Evolutionary conservation across 1,140 invertebrate genomes (phyloP), one percentile per base, ranked within the genome.

Genomic region (Magallana ariakensis): DNA sequence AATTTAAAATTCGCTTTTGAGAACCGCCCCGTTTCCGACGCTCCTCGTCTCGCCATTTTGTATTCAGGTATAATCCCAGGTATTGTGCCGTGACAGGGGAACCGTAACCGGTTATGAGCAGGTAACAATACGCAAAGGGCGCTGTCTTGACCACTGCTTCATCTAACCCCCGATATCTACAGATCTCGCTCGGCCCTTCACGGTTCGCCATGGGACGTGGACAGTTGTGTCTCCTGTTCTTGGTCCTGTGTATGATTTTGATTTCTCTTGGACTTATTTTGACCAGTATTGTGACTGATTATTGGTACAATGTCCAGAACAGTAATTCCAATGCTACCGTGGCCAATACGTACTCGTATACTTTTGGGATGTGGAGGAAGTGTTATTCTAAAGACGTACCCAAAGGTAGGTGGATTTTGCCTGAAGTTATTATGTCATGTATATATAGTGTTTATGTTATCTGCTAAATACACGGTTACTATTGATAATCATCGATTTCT

Each of bases 331-430:
- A 89, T 66, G 33, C 55, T 26, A 89, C 87, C 10, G 53, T 88
- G 10, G 66, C 84, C 26, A 70, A 85, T 57, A 11, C 57, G 26
- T 91, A 85, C 85, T 89, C 89, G 10, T 91, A 89, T 56, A 22
- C 86, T 82, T 90, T 87, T 66, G 90, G 90, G n/a, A 87, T 91
- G 83, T 91, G 90, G 90, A 81, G 88, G 62, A 87, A 86, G 22
- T 91, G 90, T 87, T 91, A 90, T 26, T 26, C 60, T 54, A 16
- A 90, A 26, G 58, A 62, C 26, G 46, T 90, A 4, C 89, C 89
- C 0, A 15, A 19, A 19, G 88, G 90, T 91, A 75, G 85, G 87
- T 83, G 33, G 5, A 46, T 46, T 46, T 46, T 46, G 33, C 33
- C 33, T 46, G 33, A 46, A 46, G 33, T 46, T 46, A 46, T 46